Conservation (phyloP, 2,113 vertebrate genomes). For the Ploceus nigricollis region DNA sequence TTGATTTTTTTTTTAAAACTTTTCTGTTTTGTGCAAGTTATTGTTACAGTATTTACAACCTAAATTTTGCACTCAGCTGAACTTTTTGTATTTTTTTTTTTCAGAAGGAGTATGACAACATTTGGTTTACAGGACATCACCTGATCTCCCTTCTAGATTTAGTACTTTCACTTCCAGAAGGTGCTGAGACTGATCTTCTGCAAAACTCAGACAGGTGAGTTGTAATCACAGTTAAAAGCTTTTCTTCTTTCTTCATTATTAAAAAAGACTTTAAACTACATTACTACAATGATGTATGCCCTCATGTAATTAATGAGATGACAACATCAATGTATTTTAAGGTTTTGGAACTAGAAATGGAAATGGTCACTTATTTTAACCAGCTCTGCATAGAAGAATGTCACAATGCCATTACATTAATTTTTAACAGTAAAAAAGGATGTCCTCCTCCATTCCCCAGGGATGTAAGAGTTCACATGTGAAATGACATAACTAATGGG, state of each 20-base stretch:
- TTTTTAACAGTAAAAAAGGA: background rate
- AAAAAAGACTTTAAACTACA: background rate
- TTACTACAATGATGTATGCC: background rate
- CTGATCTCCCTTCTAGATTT: conserved; percentile 80
- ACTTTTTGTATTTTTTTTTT: background rate
- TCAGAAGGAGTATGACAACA: conserved; percentile 68
- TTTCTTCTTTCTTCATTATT: background rate
- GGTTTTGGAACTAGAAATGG: background rate
- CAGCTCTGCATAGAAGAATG: background rate
- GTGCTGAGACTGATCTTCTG: conserved; percentile 87
- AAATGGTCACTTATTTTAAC: background rate
- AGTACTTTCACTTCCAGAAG: conserved; percentile 82
- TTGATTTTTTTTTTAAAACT: background rate
- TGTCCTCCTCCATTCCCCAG: background rate
- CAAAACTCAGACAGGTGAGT: conserved; percentile 87
- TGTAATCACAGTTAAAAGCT: background rate
- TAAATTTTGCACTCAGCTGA: background rate
- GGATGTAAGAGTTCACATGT: background rate
- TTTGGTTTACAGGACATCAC: conserved; percentile 82
- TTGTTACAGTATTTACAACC: background rate
- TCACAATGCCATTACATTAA: background rate
- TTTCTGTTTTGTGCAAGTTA: background rate
- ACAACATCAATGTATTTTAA: background rate
- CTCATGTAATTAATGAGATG: background rate
- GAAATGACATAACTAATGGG: background rate